These are phyloP conservation scores for Danio choprae DNA, from an alignment of 2,797 vertebrate species.

Conservation along the genomic window DNA sequence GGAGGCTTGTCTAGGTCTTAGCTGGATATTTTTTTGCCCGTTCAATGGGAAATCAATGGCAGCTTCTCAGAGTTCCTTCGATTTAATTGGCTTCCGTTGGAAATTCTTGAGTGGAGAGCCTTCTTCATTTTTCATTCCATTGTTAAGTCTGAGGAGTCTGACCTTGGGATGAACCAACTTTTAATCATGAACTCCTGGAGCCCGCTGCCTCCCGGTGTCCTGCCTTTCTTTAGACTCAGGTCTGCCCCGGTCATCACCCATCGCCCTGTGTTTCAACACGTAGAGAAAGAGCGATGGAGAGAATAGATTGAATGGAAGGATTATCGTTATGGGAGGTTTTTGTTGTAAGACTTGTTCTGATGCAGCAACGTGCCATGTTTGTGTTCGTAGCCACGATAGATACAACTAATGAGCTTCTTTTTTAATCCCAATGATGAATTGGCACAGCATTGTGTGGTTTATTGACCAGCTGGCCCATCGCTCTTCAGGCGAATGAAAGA, in stretches of 20 bases:
- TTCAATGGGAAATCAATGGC: slow-evolving; percentile 37
- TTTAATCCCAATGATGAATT: slow-evolving; percentile 73
- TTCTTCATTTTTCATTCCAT: slow-evolving; percentile 50
- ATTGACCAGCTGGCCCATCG: slow-evolving; percentile 56
- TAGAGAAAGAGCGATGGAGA: slow-evolving; percentile 65
- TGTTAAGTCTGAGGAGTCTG: slow-evolving; percentile 58
- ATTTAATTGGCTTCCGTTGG: slow-evolving; percentile 25
- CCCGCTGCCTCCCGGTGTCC: slow-evolving; percentile 35
- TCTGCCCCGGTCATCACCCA: slow-evolving; percentile 57
- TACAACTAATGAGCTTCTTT: slow-evolving; percentile 69
- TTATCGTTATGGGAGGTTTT: slow-evolving; percentile 71
- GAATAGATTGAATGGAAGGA: slow-evolving; percentile 70
- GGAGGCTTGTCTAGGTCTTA: slow-evolving; percentile 3
- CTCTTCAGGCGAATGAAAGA: slow-evolving; percentile 46
- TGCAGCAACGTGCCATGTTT: slow-evolving; percentile 70
- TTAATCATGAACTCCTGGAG: slow-evolving; percentile 55
- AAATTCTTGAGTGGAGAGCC: slow-evolving; percentile 34
- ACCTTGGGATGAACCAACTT: slow-evolving; percentile 57
- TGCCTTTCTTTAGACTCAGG: slow-evolving; percentile 40
- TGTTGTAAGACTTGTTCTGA: slow-evolving; percentile 70
- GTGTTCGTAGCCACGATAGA: slow-evolving; percentile 70
- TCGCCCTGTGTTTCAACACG: slow-evolving; percentile 47
- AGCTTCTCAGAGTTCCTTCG: slow-evolving; percentile 19
- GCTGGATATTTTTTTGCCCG: slow-evolving; percentile 4
- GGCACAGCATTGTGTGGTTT: slow-evolving; percentile 61